Conservation (phyloP, 2,888 invertebrate species). For the Gastrophysa polygoni region DNA sequence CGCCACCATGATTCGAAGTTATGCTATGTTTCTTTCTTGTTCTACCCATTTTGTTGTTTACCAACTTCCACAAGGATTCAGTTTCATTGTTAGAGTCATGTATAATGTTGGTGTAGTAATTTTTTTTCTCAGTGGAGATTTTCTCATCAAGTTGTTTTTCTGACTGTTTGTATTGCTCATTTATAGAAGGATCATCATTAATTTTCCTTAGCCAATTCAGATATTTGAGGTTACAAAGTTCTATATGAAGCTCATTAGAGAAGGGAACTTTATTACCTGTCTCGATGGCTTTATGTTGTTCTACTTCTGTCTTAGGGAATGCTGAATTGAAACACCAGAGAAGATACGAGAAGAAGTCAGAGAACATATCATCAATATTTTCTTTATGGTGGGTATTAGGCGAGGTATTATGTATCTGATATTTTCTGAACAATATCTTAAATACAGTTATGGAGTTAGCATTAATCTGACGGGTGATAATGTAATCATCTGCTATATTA, state of each 20-base stretch:
- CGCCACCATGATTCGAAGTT: background rate
- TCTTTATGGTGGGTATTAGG: background rate
- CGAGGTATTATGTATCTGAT: background rate
- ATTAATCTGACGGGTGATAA: background rate
- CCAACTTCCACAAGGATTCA: background rate
- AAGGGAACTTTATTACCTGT: background rate
- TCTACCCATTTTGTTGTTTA: background rate
- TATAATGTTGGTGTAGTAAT: slow-evolving; percentile 2
- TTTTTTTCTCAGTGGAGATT: slow-evolving; percentile 1
- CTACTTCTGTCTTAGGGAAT: background rate
- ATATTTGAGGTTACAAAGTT: background rate
- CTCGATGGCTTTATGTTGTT: background rate
- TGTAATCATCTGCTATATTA: background rate
- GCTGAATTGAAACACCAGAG: slow-evolving; percentile 1
- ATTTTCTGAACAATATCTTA: background rate
- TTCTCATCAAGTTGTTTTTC: background rate
- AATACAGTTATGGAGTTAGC: background rate
- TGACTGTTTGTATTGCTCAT: background rate
- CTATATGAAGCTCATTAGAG: background rate
- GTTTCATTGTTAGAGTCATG: background rate
- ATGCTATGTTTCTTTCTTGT: background rate
- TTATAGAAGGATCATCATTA: background rate
- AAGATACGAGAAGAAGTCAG: background rate
- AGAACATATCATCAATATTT: background rate
- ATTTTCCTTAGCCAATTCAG: slow-evolving; percentile 6